Evolutionary conservation across 2,113 vertebrate genomes (phyloP).

Genomic region (Platichthys stellatus): DNA sequence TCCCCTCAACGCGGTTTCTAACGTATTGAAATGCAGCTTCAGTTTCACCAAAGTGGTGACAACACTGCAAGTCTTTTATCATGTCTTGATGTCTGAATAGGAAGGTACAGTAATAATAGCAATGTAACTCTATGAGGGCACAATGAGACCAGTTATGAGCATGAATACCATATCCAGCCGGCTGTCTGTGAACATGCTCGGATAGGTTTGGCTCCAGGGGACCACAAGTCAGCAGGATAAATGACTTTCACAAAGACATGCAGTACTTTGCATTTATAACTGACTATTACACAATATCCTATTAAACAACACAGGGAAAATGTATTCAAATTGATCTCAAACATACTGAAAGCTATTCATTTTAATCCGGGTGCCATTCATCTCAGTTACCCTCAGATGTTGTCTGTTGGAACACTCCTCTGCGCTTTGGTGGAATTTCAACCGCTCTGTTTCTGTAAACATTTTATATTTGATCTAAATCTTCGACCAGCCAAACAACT

Average conservation of each 20-base stretch:
- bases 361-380: slow-evolving; percentile 45
- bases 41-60: slow-evolving; percentile 33
- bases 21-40: slow-evolving; percentile 41
- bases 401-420: slow-evolving; percentile 25
- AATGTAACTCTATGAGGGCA: slow-evolving; percentile 57
- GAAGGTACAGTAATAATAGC: slow-evolving; percentile 60
- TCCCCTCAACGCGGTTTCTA: neutral
- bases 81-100: slow-evolving; percentile 54
- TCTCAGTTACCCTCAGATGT: slow-evolving; percentile 53
- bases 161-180: slow-evolving; percentile 50
- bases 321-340: slow-evolving; percentile 47
- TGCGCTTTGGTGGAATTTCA: slow-evolving; percentile 21
- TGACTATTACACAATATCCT: slow-evolving; percentile 64
- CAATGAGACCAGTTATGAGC: slow-evolving; percentile 49
- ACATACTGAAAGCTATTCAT: slow-evolving; percentile 56
- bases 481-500: slow-evolving; percentile 5
- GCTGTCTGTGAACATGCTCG: slow-evolving; percentile 58
- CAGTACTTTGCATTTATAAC: slow-evolving; percentile 70
- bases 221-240: slow-evolving; percentile 72
- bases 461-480: slow-evolving; percentile 38
- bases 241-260: slow-evolving; percentile 64
- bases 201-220: slow-evolving; percentile 68
- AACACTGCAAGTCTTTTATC: slow-evolving; percentile 50
- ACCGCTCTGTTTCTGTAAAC: slow-evolving; percentile 29
- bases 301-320: slow-evolving; percentile 56